phyloP scores from a whole-genome alignment of 2,797 vertebrate species.

The Momotus momota region DNA sequence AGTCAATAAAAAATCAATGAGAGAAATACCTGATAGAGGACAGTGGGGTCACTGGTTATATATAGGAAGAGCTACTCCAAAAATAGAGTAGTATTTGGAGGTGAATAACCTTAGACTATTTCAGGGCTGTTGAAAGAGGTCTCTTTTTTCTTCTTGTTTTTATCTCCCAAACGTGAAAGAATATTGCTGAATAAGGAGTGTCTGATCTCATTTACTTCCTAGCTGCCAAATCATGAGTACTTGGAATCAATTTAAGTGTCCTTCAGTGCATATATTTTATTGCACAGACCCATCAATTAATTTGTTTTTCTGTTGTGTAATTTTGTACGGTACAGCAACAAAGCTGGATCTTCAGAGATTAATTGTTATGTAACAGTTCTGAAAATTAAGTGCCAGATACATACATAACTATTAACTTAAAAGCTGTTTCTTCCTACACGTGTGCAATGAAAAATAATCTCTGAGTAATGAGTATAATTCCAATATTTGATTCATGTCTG shows the following conservation, averaged over 20 bases:
- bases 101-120: conserved; percentile 11
- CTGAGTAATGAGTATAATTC: background rate
- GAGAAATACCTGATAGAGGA: conserved; percentile 11
- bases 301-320: background rate
- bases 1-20: conserved; percentile 24
- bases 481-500: background rate
- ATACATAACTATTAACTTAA: background rate
- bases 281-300: background rate
- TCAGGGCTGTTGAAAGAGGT: conserved; percentile 4
- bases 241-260: background rate
- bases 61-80: conserved; percentile 9
- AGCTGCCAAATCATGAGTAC: background rate
- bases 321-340: background rate
- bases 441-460: background rate
- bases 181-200: conserved; percentile 9
- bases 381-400: background rate
- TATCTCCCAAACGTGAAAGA: background rate
- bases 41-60: conserved; percentile 23
- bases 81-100: conserved; percentile 40
- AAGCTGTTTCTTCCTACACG: background rate
- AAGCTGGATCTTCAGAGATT: background rate
- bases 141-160: background rate
- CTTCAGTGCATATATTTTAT: background rate
- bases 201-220: background rate
- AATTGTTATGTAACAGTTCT: background rate